Conservation (phyloP, 2,888 invertebrate genomes). For the Chouioia cunea region DNA sequence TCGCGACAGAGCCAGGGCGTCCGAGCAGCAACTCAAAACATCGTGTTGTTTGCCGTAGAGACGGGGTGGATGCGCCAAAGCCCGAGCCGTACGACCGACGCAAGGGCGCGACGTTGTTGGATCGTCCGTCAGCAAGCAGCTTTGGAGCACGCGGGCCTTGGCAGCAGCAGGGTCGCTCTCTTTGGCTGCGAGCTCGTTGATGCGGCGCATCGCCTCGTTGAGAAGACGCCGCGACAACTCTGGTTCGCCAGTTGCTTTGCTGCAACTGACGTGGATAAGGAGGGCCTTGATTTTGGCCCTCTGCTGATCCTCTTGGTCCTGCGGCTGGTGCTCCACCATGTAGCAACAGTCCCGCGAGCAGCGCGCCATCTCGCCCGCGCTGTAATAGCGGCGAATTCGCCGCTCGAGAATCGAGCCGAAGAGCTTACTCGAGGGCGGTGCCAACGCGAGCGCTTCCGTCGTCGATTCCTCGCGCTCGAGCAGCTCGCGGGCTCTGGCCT, state of each 20-base stretch:
- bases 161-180: constrained; percentile 7
- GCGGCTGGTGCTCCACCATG: background rate
- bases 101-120: background rate
- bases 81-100: background rate
- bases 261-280: constrained; percentile 29
- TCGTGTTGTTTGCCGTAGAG: constrained; percentile 54
- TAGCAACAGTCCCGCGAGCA: constrained; percentile 35
- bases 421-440: background rate
- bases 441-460: constrained; percentile 21
- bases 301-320: background rate
- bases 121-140: constrained; percentile 37
- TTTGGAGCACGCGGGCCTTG: constrained; percentile 47
- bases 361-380: background rate
- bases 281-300: constrained; percentile 27
- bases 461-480: background rate
- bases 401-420: constrained; percentile 20
- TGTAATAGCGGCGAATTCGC: constrained; percentile 17
- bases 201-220: constrained; percentile 49
- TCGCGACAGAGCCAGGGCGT: constrained; percentile 54
- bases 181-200: constrained; percentile 45
- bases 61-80: too few relatives aligned
- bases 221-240: constrained; percentile 40
- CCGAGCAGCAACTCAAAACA: constrained; percentile 57
- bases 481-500: background rate
- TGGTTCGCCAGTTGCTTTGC: background rate